Evolutionary conservation across 2,888 invertebrate genomes (phyloP), one percentile per base, ranked within the genome.

Genomic region (Pristionchus entomophagus): DNA sequence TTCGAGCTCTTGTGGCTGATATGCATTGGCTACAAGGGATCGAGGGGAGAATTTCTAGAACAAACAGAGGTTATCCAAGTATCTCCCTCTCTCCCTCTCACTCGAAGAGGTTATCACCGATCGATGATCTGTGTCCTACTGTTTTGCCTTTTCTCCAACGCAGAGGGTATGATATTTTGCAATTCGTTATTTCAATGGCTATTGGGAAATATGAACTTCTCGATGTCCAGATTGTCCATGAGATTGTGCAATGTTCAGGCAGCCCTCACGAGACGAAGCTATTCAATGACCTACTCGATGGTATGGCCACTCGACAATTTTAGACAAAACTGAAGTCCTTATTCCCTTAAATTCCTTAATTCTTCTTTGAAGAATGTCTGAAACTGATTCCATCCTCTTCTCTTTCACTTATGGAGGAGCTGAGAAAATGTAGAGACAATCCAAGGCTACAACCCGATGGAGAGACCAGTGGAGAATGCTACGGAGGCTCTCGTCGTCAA

Each of bases 381-480:
- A 59, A 59, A 59, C 26, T 6, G 59, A 14, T 59, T 22, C 26
- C 26, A 19, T n/a, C 22, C 22, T 32, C 26, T 35, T 32, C 29
- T 38, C 29, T 19, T n/a, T n/a, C n/a, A n/a, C n/a, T n/a, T n/a
- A n/a, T n/a, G 45, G 45, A 45, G 45, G 45, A 45, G 45, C 6
- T 45, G 45, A 14, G 45, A 14, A 45, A 14, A 14, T 6, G 45
- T 10, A 45, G 45, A 14, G 29, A n/a, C n/a, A 59, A 4, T 38
- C 22, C 5, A 14, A 90, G 90, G 90, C 73, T 93, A 94, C 92
- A 94, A 94, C 88, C 92, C 91, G 4, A 88, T 94, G 78, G 94
- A 94, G 87, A 88, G 94, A 53, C 95, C 95, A 0, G 94, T 94
- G 6, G 91, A 89, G 59, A 94, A 94, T 87, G 94, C 94, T 56